Evolutionary conservation across 2,888 invertebrate species (phyloP), one percentile per base, ranked within the genome.

Genomic region (Pterobdella sp.): DNA sequence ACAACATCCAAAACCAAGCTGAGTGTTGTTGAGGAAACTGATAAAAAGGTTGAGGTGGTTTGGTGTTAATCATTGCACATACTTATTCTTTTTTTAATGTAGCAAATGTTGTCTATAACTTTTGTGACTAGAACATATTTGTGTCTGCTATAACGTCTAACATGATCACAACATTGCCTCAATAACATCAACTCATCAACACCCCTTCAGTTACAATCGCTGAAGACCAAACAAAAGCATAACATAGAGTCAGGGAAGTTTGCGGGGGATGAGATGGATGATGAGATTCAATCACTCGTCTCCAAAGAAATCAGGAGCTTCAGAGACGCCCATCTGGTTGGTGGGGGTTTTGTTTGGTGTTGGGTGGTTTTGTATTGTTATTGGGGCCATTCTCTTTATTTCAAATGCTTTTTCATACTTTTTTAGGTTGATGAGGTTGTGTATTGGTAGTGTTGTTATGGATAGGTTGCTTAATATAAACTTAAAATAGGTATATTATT

Each of bases 241-340:
- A 1, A 37, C 14, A 7, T 14, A n/a, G 26, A n/a, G 2, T 14
- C 22, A 10, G 37, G 60, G 22, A 63, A n/a, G 26, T 22, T 49
- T 4, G 85, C 85, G 79, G 85, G 84, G 75, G 82, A 85, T 37
- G 93, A 93, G 83, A 89, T 95, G 76, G 96, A 96, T 82, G 95
- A 95, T 85, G 95, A 95, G 82, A 94, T 95, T 85, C 89, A 94
- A 68, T 93, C 94, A 85, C 88, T 96, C 79, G 97, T 97, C 79
- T 93, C 93, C 81, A 88, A 94, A 79, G 97, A 97, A 88, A 97
- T 97, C 84, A 93, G 93, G 80, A 94, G 93, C 86, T 97, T 97
- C 86, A 89, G 96, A 76, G 94, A 95, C 86, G 91, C 93, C 79
- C 95, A 93, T 90, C 93, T 93, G 91, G 93, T 93, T 89, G 60